Percentiles rank a stretch among this genome's conserved stretches.
These are phyloP conservation scores for Agriopis marginaria DNA, from an alignment of 2,888 invertebrate genomes.

Conservation along the genomic window DNA sequence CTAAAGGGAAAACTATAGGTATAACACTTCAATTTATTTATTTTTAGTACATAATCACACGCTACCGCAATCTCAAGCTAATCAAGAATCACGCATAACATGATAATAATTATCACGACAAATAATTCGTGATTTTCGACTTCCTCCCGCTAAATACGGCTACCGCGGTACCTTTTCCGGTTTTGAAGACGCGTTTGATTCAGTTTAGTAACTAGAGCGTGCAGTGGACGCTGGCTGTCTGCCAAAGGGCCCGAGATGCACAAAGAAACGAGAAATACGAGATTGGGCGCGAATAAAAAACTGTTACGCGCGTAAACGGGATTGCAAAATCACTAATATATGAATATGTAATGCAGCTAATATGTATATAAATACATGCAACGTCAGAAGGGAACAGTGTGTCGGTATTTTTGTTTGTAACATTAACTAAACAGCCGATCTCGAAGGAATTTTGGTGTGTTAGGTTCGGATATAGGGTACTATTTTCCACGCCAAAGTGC, in stretches of 20 bases:
- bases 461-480: too few species aligned
- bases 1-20: too few species aligned
- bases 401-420: too few species aligned
- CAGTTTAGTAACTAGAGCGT: slow-evolving; percentile 73
- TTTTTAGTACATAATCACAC: not conserved
- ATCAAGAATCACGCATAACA: slow-evolving; percentile 20
- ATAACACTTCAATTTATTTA: too few species aligned
- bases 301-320: slow-evolving; percentile 4
- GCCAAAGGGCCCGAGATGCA: slow-evolving; percentile 49
- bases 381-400: too few species aligned
- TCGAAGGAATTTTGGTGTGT: too few species aligned
- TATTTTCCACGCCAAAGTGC: too few species aligned
- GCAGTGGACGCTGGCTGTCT: slow-evolving; percentile 47
- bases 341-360: too few species aligned
- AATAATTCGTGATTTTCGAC: slow-evolving; percentile 28
- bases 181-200: slow-evolving; percentile 62
- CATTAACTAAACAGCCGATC: too few species aligned
- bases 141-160: slow-evolving; percentile 27
- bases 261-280: slow-evolving; percentile 40
- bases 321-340: slow-evolving; percentile 2
- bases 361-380: too few species aligned
- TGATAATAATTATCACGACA: slow-evolving; percentile 25
- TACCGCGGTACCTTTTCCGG: slow-evolving; percentile 51
- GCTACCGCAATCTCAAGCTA: slow-evolving; percentile 2
- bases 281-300: slow-evolving; percentile 30